Evolutionary conservation across 2,797 vertebrate genomes (phyloP), one percentile per base, ranked within the genome.

Genomic region (Acipenser ruthenus): DNA sequence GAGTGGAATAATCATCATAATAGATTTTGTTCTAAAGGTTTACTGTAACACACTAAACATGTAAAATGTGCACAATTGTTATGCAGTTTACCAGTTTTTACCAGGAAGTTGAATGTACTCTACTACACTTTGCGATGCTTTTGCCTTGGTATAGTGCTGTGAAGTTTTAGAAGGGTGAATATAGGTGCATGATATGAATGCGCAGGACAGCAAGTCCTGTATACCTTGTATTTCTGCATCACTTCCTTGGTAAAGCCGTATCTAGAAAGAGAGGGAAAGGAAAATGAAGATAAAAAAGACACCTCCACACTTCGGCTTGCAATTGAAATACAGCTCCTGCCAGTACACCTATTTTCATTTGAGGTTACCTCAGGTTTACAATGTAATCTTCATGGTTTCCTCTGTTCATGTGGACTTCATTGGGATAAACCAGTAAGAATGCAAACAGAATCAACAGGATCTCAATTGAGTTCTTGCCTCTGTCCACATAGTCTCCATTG

Each of bases 221-320:
- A 37, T 83, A 98, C 96, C 91, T 89, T 91, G 72, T 98, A 98
- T 83, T 98, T 98, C 52, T 87, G 87, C 83, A 93, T 90, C 53
- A 99, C 92, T 82, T 97, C 96, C 80, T 94, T 97, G 68, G 92
- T 91, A 74, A 99, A 96, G 64, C 95, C 96, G 8, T 98, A 99
- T 78, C 95, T 99, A 76, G 47, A 82, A 67, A 66, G 74, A 83
- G 68, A 74, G 75, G 13, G 69, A 67, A 73, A 37, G 15, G 15
- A 58, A 11, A 11, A 58, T 58, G 6, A 58, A 12, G 11, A 7
- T 63, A 61, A 12, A 51, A 49, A 64, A 15, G 49, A 59, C 18
- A 49, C 2, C 9, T 52, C 12, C 49, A 49, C 6, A 48, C 59
- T 52, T 50, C 15, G 8, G 8, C 18, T 64, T 50, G 11, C 50